Conservation (phyloP, 2,113 vertebrate species). For the Prionailurus bengalensis region DNA sequence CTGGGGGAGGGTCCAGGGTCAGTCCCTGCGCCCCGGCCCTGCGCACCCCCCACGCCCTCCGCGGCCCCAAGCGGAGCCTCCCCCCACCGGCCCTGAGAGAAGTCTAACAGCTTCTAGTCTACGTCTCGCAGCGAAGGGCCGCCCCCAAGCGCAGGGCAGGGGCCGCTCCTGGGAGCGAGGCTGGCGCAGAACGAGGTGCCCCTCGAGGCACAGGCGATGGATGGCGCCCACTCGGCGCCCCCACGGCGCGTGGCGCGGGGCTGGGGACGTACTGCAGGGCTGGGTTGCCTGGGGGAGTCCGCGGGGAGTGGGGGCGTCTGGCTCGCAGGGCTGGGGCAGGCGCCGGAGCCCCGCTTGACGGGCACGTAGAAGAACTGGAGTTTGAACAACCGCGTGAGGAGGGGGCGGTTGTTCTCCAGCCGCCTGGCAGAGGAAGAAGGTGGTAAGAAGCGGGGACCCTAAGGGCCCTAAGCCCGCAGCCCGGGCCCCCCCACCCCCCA, state of each 20-base stretch:
- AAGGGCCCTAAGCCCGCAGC: background rate
- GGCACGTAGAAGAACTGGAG: constrained; percentile 97
- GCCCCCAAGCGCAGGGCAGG: background rate
- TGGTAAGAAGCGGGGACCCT: background rate
- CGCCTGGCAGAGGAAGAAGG: constrained; percentile 77
- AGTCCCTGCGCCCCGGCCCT: background rate
- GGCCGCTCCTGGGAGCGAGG: too few species aligned
- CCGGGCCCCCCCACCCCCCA: too few species aligned
- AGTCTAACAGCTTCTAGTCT: background rate
- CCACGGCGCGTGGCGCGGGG: background rate
- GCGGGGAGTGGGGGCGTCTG: constrained; percentile 20
- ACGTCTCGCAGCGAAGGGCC: background rate
- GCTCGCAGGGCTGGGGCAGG: constrained; percentile 14
- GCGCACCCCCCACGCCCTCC: background rate
- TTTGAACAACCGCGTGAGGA: constrained; percentile 94
- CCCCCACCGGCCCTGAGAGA: background rate
- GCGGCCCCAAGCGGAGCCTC: background rate
- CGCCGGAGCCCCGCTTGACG: constrained; percentile 86
- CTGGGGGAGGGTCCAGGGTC: constrained; percentile 71
- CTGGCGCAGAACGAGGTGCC: background rate
- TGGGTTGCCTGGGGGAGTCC: constrained; percentile 45
- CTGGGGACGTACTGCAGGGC: constrained; percentile 74
- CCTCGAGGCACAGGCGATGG: too few species aligned
- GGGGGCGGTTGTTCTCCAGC: constrained; percentile 92
- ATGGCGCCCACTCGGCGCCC: background rate